Evolutionary conservation across 2,113 vertebrate species (phyloP), one percentile per base, ranked within the genome.

Genomic region (Prunella himalayana): DNA sequence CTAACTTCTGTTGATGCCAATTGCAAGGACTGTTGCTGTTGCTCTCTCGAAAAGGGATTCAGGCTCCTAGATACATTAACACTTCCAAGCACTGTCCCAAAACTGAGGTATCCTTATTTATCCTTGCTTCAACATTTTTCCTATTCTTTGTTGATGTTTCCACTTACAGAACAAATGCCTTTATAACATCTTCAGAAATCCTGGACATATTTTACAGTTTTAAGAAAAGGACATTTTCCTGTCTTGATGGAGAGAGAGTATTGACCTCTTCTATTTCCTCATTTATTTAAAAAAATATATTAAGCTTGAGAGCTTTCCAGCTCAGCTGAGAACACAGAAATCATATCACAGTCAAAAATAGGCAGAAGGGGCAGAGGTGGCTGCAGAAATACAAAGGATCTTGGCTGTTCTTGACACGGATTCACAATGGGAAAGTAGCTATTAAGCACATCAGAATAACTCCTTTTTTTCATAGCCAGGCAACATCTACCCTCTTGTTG

Each of bases 291-390:
- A 64, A 39, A 59, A 16, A 30, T 1, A 37, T 11, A 49, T 10
- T 24, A 61, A 63, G 2, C 3, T 39, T 50, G 18, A 27, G 13
- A 71, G 5, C 2, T 61, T 88, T 81, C 25, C 49, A 88, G 28
- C 23, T 73, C 22, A 85, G 6, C 15, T 90, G 41, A 54, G 10
- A 66, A 45, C 22, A 68, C 8, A 13, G 33, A 23, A 84, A 80
- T 4, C 10, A 16, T n/a, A 60, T 51, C 5, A 31, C 15, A 13
- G 13, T 47, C 9, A 41, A 72, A 66, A 76, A 39, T 0, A 37
- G 2, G 10, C 10, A 68, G 24, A 76, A 61, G 2, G 1, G 2
- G 6, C 2, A 51, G 18, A 15, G 1, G 3, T 15, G 4, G 18
- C 31, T 84, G 25, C 31, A 83, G 59, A 72, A 72, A 24, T 53